Conservation (phyloP, 2,888 invertebrate genomes). For the Orthonevra nobilis region DNA sequence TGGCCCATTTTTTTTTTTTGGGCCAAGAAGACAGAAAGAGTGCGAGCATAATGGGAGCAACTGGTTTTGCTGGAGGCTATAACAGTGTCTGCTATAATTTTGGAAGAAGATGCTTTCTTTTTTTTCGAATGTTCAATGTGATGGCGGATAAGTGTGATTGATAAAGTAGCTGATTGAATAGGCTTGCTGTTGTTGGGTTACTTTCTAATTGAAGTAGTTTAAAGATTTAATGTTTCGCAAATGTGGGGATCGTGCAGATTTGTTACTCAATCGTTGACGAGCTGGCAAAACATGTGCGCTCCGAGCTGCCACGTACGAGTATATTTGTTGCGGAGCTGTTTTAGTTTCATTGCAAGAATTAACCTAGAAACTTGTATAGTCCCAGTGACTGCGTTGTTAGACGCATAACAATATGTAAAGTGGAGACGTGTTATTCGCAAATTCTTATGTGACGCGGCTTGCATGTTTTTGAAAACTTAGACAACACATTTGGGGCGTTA, state of each 20-base stretch:
- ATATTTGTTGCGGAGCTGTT: too few relatives aligned
- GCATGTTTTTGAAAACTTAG: too few relatives aligned
- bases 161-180: conserved; percentile 7
- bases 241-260: conserved; percentile 23
- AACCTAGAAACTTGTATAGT: too few relatives aligned
- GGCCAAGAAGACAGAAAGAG: background rate
- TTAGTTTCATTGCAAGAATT: too few relatives aligned
- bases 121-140: conserved; percentile 7
- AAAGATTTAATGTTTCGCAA: conserved; percentile 14
- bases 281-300: background rate
- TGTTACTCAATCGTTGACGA: background rate
- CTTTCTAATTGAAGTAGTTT: conserved; percentile 52
- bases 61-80: conserved; percentile 23
- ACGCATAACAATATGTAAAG: too few relatives aligned
- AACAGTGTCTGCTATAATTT: background rate
- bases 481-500: too few relatives aligned
- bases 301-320: conserved; percentile 12
- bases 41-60: conserved; percentile 1
- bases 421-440: too few relatives aligned
- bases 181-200: background rate
- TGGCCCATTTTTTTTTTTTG: conserved; percentile 19
- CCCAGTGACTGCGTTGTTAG: too few relatives aligned
- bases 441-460: too few relatives aligned
- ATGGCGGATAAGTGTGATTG: conserved; percentile 16
- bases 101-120: conserved; percentile 19